phyloP scores from a whole-genome alignment of 2,797 vertebrate genomes.

The Rachycentron canadum region DNA sequence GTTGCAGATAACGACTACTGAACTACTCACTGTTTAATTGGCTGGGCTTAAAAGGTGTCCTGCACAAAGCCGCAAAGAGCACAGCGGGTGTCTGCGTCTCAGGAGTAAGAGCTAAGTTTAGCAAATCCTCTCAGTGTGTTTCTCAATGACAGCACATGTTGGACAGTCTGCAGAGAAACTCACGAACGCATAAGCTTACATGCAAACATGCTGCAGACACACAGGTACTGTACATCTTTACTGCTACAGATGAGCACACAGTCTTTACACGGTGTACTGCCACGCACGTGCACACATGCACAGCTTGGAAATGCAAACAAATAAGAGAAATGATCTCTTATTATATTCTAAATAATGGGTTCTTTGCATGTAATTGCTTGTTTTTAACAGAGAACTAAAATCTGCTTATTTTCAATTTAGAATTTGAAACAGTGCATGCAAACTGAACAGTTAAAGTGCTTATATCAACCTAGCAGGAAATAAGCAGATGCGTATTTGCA shows the following conservation, averaged over 20 bases:
- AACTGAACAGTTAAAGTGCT: neutral
- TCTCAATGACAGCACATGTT: slow-evolving; percentile 82
- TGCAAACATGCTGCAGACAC: slow-evolving; percentile 47
- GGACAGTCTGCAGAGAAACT: slow-evolving; percentile 67
- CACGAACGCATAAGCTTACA: slow-evolving; percentile 60
- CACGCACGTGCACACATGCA: slow-evolving; percentile 20
- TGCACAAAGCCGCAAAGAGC: slow-evolving; percentile 70
- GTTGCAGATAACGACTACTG: slow-evolving; percentile 24
- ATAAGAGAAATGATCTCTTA: neutral
- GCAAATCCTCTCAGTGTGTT: slow-evolving; percentile 83
- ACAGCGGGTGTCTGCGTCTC: slow-evolving; percentile 67
- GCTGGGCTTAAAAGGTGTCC: slow-evolving; percentile 68
- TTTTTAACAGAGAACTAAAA: neutral
- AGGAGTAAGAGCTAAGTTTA: slow-evolving; percentile 84
- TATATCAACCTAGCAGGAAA: neutral
- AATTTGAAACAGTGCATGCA: neutral
- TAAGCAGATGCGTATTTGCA: neutral
- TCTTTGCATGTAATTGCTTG: neutral
- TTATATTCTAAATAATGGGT: neutral
- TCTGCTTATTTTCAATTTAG: neutral
- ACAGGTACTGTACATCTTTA: slow-evolving; percentile 23
- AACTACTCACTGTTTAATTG: slow-evolving; percentile 71
- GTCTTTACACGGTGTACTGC: neutral
- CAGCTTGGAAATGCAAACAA: slow-evolving; percentile 1
- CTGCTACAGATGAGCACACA: slow-evolving; percentile 12